Evolutionary conservation across 1,140 invertebrate genomes (phyloP), one percentile per base, ranked within the genome.

Genomic region (Drosophila nebulosa): DNA sequence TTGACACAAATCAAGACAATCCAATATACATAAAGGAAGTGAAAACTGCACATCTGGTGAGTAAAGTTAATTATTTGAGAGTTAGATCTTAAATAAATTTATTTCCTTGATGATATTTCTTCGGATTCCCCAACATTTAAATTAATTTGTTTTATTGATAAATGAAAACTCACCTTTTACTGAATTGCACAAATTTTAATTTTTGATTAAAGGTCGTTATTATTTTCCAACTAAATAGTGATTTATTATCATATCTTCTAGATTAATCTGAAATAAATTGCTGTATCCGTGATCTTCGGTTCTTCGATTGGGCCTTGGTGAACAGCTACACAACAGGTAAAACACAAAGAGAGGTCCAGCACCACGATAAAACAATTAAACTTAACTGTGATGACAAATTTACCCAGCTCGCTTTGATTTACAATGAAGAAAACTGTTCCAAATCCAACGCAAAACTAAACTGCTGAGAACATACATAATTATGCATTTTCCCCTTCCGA

Each of bases 331-430:
- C 24, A 52, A 22, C 6, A 12, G n/a, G 4, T 61, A 46, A 52
- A 22, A 21, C 7, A 21, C 16, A 1, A 10, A 14, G 18, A n/a
- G 16, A 46, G n/a, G n/a, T n/a, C n/a, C 3, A 46, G 10, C 10
- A 21, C 10, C n/a, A 4, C 4, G 18, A 35, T n/a, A 10, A 21
- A 26, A 21, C 6, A 32, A 10, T 36, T 14, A 12, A 7, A 9
- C 24, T 35, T 26, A 3, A 26, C 27, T 27, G 18, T 84, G 79
- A 84, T 80, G 79, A 84, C 64, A 81, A 71, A 69, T 46, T 74
- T 74, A 88, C 84, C 80, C 84, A 88, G 84, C 84, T 88, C 81
- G 80, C 85, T 89, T 89, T 58, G 85, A 89, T 59, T 5, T 39
- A 32, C 53, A 53, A 50, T 86, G 85, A 86, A 86, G 81, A 89